These are phyloP conservation scores for Nephrocerus scutellatus DNA, from an alignment of 2,888 invertebrate genomes.

Conservation along the genomic window DNA sequence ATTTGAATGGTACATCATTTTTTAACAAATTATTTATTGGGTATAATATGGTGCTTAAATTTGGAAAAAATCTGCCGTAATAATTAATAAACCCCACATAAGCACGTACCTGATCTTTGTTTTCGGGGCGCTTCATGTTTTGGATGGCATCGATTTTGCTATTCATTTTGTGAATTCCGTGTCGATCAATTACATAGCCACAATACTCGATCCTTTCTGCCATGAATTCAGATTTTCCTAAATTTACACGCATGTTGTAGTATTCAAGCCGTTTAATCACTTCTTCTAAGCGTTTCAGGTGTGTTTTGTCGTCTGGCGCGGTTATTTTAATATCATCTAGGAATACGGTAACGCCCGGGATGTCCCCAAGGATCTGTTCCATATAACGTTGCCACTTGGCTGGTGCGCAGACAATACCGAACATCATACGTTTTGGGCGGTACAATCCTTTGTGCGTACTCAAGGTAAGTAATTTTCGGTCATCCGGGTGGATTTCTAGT, in stretches of 20 bases:
- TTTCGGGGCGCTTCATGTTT: constrained; percentile 22
- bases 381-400: constrained; percentile 32
- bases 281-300: constrained; percentile 21
- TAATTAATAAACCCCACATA: constrained; percentile 32
- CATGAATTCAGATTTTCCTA: constrained; percentile 29
- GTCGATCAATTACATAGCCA: constrained; percentile 25
- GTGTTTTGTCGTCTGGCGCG: constrained; percentile 22
- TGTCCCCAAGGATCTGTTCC: constrained; percentile 26
- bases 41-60: constrained; percentile 26
- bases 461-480: constrained; percentile 30
- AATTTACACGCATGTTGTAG: constrained; percentile 27
- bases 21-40: constrained; percentile 28
- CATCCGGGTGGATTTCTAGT: constrained; percentile 29
- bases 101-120: constrained; percentile 24
- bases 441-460: constrained; percentile 36
- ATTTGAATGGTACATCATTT: constrained; percentile 22
- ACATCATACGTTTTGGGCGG: constrained; percentile 29
- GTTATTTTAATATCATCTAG: constrained; percentile 29
- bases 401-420: constrained; percentile 32
- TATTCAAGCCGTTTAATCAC: constrained; percentile 23
- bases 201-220: constrained; percentile 27
- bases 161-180: constrained; percentile 29
- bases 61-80: constrained; percentile 31
- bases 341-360: constrained; percentile 28
- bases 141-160: constrained; percentile 30